Evolutionary conservation across 2,113 vertebrate species (phyloP).

Genomic region (Struthio camelus): DNA sequence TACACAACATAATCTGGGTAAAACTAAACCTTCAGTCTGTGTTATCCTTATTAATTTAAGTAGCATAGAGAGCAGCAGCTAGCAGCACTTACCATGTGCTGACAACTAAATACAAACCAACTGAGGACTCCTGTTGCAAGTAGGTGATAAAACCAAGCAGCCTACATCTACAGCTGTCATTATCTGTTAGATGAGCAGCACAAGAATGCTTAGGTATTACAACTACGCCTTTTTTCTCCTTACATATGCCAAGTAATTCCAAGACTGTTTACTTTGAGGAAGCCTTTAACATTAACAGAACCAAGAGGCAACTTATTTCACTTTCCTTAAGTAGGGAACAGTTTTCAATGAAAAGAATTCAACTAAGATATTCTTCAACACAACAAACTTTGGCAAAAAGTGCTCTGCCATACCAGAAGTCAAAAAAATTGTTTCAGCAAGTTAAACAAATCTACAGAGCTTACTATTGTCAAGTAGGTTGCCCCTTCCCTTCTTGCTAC

Average conservation of each 20-base stretch:
- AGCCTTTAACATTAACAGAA: background rate
- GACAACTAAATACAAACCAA: background rate
- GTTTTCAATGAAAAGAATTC: background rate
- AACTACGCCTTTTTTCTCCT: background rate
- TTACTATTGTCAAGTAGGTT: background rate
- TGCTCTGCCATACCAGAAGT: background rate
- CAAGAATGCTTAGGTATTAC: background rate
- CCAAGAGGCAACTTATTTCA: background rate
- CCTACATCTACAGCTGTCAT: background rate
- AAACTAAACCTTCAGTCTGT: background rate
- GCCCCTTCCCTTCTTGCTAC: background rate
- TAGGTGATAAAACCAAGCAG: background rate
- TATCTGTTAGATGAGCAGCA: background rate
- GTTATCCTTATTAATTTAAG: rapidly evolving
- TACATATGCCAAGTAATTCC: background rate
- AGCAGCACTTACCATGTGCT: background rate
- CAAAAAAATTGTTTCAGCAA: background rate
- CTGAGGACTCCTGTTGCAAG: background rate
- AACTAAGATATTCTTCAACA: background rate
- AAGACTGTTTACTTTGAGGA: background rate
- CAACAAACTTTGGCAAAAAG: background rate
- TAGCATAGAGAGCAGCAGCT: background rate
- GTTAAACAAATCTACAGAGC: background rate
- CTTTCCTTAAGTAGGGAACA: background rate
- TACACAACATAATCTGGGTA: background rate